These are phyloP conservation scores for Motacilla alba DNA, from an alignment of 2,113 vertebrate species.

Conservation along the genomic window DNA sequence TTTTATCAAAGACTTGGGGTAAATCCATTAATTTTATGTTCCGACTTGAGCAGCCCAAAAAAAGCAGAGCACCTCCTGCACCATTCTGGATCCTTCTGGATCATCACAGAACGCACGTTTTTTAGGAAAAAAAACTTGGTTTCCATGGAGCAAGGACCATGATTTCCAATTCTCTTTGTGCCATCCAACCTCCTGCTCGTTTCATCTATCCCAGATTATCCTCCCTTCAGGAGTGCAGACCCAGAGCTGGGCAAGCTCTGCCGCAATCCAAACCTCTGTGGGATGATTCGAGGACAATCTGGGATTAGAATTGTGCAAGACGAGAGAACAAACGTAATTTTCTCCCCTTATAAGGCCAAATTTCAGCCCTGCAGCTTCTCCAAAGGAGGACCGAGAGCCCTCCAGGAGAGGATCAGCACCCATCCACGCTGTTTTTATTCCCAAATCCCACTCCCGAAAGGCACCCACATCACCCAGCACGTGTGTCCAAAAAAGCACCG, in stretches of 20 bases:
- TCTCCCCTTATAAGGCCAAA: accelerated
- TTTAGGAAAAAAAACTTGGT: no score
- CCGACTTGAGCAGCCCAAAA: background rate
- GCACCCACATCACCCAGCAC: background rate
- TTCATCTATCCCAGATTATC: background rate
- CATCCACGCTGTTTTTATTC: accelerated
- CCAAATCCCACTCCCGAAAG: background rate
- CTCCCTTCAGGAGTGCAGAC: background rate
- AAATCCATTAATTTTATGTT: background rate
- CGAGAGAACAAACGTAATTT: accelerated
- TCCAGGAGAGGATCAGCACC: accelerated
- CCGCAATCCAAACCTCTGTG: accelerated
- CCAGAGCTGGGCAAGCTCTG: background rate
- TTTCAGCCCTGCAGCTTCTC: background rate
- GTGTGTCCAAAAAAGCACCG: accelerated
- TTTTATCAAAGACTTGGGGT: accelerated
- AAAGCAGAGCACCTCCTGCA: background rate
- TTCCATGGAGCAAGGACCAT: accelerated
- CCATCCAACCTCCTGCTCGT: background rate
- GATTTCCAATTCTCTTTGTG: background rate
- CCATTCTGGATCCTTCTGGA: background rate
- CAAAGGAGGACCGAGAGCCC: background rate
- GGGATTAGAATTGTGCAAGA: background rate
- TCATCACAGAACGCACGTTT: accelerated
- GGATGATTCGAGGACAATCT: background rate